Evolutionary conservation across 2,888 invertebrate genomes (phyloP), one percentile per base, ranked within the genome.

Genomic region (Drosophila dives): DNA sequence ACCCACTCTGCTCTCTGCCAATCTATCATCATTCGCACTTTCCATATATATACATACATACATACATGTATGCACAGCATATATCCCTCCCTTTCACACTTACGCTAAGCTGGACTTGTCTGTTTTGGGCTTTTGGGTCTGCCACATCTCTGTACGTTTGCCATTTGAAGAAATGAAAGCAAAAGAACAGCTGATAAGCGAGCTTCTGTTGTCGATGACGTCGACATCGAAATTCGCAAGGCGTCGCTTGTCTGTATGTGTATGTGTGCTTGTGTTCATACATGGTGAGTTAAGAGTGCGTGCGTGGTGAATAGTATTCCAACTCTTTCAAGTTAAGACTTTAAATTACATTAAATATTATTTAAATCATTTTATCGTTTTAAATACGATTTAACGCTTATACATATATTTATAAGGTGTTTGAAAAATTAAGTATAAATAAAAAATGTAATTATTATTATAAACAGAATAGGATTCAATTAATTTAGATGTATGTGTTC

Each of bases 141-240:
- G 75, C 75, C 79, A 79, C 76, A 68, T 75, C 75, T 77, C 50
- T 56, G 61, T 54, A 55, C 51, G 61, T 58, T 50, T 72, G 55
- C 69, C 77, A 54, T 81, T 66, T 73, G 54, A 77, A 65, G 71
- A 64, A 83, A 77, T 61, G 54, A 81, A 83, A 64, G 77, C 68
- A 80, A 86, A 73, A 73, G 67, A 73, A 83, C 83, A 83, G 73
- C 86, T 81, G 83, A 86, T 86, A 83, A 70, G 81, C 81, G 61
- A 53, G 50, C 64, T 58, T 61, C 50, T 45, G 65, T 33, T 23
- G 81, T 23, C 49, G 54, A 32, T 20, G 59, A 32, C 26, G 59
- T 10, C 26, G 23, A 26, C 63, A 32, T 55, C 49, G 34, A 36
- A 42, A 40, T 61, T 67, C 26, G 32, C 26, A 29, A 53, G 40